Percentiles rank a stretch among this genome's conserved stretches.
Conservation (phyloP, 1,140 invertebrate species). For the Hypothenemus hampei region DNA sequence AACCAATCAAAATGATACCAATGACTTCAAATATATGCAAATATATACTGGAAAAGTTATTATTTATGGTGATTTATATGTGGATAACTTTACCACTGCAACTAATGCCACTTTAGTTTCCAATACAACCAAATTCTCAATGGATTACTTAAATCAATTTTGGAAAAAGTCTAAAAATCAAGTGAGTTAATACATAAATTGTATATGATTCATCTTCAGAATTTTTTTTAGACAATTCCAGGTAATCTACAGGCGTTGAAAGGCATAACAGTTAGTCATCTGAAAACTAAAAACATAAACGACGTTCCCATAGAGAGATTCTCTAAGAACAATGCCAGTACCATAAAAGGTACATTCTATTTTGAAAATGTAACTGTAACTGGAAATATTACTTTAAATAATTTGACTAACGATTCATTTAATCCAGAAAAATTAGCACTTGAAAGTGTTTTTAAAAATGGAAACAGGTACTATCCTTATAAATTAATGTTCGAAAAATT, state of each 20-base stretch:
- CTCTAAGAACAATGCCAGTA: slow-evolving; percentile 27
- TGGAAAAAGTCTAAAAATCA: slow-evolving; percentile 40
- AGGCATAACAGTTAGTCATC: slow-evolving; percentile 31
- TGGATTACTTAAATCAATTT: slow-evolving; percentile 27
- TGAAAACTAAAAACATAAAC: slow-evolving; percentile 31
- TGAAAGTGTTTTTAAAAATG: slow-evolving; percentile 32
- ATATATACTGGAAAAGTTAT: slow-evolving; percentile 33
- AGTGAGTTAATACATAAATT: slow-evolving; percentile 15
- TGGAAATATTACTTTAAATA: slow-evolving; percentile 34
- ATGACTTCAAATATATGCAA: slow-evolving; percentile 36
- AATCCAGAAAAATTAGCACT: slow-evolving; percentile 30
- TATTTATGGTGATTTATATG: slow-evolving; percentile 34
- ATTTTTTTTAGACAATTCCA: slow-evolving; percentile 27
- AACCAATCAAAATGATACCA: slow-evolving; percentile 28
- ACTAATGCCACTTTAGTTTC: slow-evolving; percentile 25
- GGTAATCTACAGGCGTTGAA: slow-evolving; percentile 30
- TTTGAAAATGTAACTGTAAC: slow-evolving; percentile 36
- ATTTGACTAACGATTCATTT: slow-evolving; percentile 25
- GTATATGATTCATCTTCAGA: not conserved
- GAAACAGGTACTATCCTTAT: not conserved
- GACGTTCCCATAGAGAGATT: slow-evolving; percentile 28
- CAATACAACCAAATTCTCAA: slow-evolving; percentile 28
- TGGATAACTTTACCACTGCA: slow-evolving; percentile 28
- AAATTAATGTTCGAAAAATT: not conserved
- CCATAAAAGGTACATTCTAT: slow-evolving; percentile 22